Base-by-base conservation (phyloP, 1,140 invertebrate genomes). In the Rhopalosiphum maidis region DNA sequence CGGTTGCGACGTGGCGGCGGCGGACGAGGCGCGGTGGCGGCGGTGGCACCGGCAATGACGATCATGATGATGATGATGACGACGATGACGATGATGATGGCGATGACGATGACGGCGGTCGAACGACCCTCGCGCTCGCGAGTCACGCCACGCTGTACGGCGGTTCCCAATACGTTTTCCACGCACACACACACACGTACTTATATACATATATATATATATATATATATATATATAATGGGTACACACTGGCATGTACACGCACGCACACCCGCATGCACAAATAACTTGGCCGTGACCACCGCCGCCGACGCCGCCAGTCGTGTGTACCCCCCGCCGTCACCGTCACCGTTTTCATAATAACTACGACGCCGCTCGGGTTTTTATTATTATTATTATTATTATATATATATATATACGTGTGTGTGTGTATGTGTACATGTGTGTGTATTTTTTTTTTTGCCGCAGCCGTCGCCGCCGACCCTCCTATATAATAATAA, bases 271-370 rank as follows among this genome's bases (percentile, higher is more conserved):
- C 89, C 51, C 51, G 89, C 89, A 41, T 90, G 89, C 89, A 90
- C 89, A 90, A 90, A 90, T 60, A 60, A 90, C 89, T 90, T 46
- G 89, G 89, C 89, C 89, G 89, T 90, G 89, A 90, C 89, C 89
- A 90, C 89, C 89, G 89, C 88, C 88, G 48, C 88, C 88, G 48
- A 41, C 55, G 55, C 60, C 60, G 60, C 60, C 85, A 86, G 37
- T 86, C 85, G 85, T 86, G 85, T 86, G 85, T 86, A 46, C 85
- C 54, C 23, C 60, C 22, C 51, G 37, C 89, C 35, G 89, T 54
- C 23, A 23, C 54, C 54, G 51, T 90, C 89, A 37, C 37, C 35
- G n/a, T 68, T 60, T 60, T 90, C 89, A 68, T 90, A 90, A 90
- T 60, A 90, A 68, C 54, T 25, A 55, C 89, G 89, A 25, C 89